A percentile compares a stretch with the other conserved stretches of the same genome.
These are phyloP conservation scores for Orientallactaga sibirica DNA, from an alignment of 2,797 vertebrate species.

Conservation along the genomic window DNA sequence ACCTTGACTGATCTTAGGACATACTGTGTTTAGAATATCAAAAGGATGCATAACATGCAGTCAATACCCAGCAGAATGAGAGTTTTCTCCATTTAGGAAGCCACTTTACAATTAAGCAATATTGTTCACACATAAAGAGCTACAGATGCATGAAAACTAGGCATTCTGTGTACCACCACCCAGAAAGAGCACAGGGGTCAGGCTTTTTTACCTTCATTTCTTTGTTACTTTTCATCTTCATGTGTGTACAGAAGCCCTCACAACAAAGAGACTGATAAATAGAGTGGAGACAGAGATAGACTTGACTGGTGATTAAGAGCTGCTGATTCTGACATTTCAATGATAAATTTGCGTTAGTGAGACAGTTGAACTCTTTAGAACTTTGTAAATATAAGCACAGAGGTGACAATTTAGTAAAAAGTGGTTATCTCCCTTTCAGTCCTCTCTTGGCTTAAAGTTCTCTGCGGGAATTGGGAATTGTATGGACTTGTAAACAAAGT, in stretches of 20 bases:
- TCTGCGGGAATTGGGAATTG: constrained; percentile 64
- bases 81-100: constrained; percentile 12
- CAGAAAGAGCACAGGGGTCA: background rate
- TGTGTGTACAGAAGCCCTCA: constrained; percentile 69
- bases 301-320: constrained; percentile 71
- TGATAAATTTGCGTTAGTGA: constrained; percentile 84
- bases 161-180: background rate
- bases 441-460: constrained; percentile 59
- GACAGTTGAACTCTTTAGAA: constrained; percentile 75
- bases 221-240: constrained; percentile 60
- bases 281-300: constrained; percentile 23
- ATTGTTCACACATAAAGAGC: too few species aligned
- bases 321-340: constrained; percentile 85
- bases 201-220: constrained; percentile 62
- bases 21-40: background rate
- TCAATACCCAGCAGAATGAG: background rate
- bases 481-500: constrained; percentile 78
- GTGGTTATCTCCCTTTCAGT: constrained; percentile 62
- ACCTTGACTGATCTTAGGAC: background rate
- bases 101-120: too few species aligned
- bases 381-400: constrained; percentile 79
- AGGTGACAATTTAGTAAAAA: constrained; percentile 81
- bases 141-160: background rate
- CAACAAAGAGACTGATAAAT: constrained; percentile 66
- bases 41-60: background rate